Conservation (phyloP, 1,140 invertebrate species). For the Euglossa dilemma region DNA sequence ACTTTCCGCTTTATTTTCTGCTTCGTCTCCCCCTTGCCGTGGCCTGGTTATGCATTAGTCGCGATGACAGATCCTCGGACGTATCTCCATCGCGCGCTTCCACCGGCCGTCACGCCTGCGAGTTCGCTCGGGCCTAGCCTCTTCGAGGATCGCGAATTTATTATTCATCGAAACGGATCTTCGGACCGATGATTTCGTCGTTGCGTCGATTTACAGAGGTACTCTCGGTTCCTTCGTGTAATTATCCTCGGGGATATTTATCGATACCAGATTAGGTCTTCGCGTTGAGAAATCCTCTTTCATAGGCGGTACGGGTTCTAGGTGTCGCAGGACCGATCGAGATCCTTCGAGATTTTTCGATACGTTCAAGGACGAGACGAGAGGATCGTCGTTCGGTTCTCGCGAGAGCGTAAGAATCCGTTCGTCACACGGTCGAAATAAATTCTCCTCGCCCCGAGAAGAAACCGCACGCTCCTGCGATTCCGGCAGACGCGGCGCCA, state of each 20-base stretch:
- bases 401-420: conserved; percentile 22
- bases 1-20: neutral
- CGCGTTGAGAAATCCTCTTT: too few relatives aligned
- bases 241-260: neutral
- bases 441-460: conserved; percentile 48
- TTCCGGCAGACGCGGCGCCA: conserved; percentile 46
- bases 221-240: neutral
- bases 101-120: neutral
- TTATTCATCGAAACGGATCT: neutral
- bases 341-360: too few relatives aligned
- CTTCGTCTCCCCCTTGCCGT: too few relatives aligned
- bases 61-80: neutral
- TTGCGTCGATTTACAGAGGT: neutral
- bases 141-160: neutral
- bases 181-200: neutral
- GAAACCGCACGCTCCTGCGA: conserved; percentile 36
- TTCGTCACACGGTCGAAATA: conserved; percentile 48
- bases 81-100: neutral
- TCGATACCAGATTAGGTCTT: neutral
- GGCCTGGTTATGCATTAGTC: neutral
- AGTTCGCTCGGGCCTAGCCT: neutral
- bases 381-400: neutral
- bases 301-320: too few relatives aligned
- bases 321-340: too few relatives aligned
- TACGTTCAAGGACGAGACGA: neutral